A percentile compares a stretch with the other conserved stretches of the same genome.
Evolutionary conservation across 2,113 vertebrate genomes (phyloP).

Genomic region (Arothron firmamentum): DNA sequence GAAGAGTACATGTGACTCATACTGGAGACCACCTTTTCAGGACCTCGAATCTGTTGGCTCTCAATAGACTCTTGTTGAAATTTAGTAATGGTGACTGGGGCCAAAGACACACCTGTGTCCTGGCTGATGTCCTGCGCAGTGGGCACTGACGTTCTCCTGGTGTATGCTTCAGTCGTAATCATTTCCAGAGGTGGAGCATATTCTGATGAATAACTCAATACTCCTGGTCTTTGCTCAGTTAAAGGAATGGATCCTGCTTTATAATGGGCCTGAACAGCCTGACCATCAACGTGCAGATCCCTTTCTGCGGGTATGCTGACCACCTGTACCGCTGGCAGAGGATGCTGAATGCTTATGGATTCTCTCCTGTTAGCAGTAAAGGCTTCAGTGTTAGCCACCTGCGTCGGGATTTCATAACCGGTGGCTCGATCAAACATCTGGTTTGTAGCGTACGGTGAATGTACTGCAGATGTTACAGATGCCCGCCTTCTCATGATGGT

Average conservation of each 20-base stretch:
- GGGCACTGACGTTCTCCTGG: constrained; percentile 47
- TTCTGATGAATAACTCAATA: constrained; percentile 50
- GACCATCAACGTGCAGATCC: constrained; percentile 37
- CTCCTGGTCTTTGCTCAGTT: constrained; percentile 39
- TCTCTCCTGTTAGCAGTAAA: constrained; percentile 49
- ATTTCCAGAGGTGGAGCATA: constrained; percentile 58
- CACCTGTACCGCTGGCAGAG: constrained; percentile 35
- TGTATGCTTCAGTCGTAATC: constrained; percentile 54
- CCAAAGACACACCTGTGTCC: constrained; percentile 20
- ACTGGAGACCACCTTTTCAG: constrained; percentile 75
- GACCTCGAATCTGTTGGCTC: constrained; percentile 75
- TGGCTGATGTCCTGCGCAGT: constrained; percentile 47
- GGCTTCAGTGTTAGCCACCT: constrained; percentile 49
- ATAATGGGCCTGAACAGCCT: constrained; percentile 38
- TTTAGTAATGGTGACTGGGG: constrained; percentile 66
- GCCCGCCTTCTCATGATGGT: constrained; percentile 45
- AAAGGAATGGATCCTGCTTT: constrained; percentile 37
- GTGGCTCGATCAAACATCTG: constrained; percentile 41
- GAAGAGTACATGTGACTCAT: constrained; percentile 77
- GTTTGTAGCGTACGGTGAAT: constrained; percentile 40
- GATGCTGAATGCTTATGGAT: constrained; percentile 56
- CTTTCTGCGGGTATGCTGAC: constrained; percentile 55
- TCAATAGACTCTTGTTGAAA: constrained; percentile 79
- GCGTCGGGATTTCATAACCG: constrained; percentile 44
- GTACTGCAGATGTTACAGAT: constrained; percentile 54